Conservation (phyloP, 2,797 vertebrate species). For the Phataginus tetradactyla region DNA sequence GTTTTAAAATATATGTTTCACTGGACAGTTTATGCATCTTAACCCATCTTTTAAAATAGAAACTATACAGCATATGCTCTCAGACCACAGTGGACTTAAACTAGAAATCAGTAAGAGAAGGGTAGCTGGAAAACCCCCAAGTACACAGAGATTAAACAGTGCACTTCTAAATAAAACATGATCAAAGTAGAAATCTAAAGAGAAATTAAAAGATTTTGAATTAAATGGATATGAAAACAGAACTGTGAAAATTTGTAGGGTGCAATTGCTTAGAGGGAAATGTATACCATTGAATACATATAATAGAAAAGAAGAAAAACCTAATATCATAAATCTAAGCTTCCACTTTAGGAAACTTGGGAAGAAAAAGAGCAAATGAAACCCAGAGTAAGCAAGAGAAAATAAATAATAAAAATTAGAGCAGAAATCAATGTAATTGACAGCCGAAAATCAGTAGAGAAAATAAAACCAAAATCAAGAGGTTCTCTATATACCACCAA, state of each 20-base stretch:
- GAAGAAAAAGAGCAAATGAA: not conserved
- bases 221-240: not conserved
- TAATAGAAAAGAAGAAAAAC: not conserved
- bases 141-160: not conserved
- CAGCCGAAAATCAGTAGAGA: not conserved
- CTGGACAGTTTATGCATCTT: not conserved
- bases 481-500: not conserved
- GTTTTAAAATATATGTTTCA: not conserved
- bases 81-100: not conserved
- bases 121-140: not conserved
- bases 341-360: not conserved
- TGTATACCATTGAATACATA: not conserved
- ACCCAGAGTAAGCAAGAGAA: not conserved
- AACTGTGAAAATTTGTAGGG: not conserved
- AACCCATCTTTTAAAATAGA: not conserved
- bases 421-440: not conserved
- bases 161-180: not conserved
- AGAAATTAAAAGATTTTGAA: not conserved
- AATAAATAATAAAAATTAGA: constrained; percentile 5
- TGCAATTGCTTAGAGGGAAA: not conserved
- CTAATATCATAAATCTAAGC: not conserved
- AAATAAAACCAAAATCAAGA: not conserved
- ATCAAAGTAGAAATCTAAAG: not conserved
- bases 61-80: not conserved
- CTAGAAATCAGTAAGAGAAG: not conserved